Evolutionary conservation across 2,888 invertebrate genomes (phyloP), one percentile per base, ranked within the genome.

Genomic region (Synanthedon andrenaeformis): DNA sequence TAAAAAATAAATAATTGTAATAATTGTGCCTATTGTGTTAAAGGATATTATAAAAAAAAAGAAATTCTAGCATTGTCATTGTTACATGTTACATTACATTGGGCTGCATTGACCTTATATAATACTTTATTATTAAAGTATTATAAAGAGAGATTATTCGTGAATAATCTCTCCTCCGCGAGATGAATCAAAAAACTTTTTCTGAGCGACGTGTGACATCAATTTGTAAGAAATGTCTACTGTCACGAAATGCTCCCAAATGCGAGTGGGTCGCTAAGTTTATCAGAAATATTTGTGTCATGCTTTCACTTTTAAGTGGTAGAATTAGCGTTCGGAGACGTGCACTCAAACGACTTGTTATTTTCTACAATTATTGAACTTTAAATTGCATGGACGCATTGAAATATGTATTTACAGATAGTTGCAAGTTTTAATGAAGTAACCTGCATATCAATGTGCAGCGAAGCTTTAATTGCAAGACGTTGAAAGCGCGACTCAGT

Each of bases 191-290:
- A 6, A n/a, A 45, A 45, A 45, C 11, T 12, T 45, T 45, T n/a
- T 45, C 45, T 14, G 8, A 13, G 14, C 13, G 67, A 70, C 67
- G 67, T 76, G 75, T 70, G 76, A 78, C 74, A 75, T 77, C 79
- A 82, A 82, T 80, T 82, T 81, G 74, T 63, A 72, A 72, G 70
- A 74, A 75, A 74, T 64, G 71, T 70, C 74, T 71, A 71, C 69
- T 65, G 72, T 72, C 67, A 77, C 72, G 69, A 79, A 80, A 81
- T 76, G 77, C 81, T 78, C 68, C 67, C 73, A 77, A 78, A 80
- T 75, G 79, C n/a, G n/a, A n/a, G n/a, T n/a, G n/a, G n/a, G n/a
- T 74, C 72, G 68, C 60, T 73, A 78, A 23, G 70, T 79, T 78
- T 70, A 65, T 58, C 68, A 70, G 67, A 70, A 74, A 77, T 76